Base-by-base conservation (phyloP, 2,113 vertebrate species). In the Rattus rattus region DNA sequence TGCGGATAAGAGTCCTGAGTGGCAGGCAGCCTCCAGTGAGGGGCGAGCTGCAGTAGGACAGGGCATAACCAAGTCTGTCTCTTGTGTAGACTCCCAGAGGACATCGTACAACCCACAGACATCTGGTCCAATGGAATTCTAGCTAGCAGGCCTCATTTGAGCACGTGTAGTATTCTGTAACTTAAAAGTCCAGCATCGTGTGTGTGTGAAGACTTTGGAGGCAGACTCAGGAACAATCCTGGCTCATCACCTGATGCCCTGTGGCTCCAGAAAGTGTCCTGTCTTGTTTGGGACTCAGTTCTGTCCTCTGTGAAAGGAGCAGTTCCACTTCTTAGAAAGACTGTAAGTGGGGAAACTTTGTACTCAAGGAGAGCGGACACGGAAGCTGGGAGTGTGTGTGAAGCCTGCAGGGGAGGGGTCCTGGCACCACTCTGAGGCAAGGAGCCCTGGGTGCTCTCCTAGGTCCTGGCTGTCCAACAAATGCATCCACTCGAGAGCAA, bases 371-470 rank as follows among this genome's bases (percentile, higher is more conserved):
- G 54, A 26, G 52, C 16, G 24, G 3, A 52, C 39, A 49, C 22
- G 43, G 39, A 39, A 2, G 39, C 4, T 8, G 7, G 7, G 19
- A 47, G n/a, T 9, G 20, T 36, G 28, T 54, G 33, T 65, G 47
- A 56, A 11, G 87, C n/a, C 75, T 24, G 10, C 1, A 13, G 70
- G 49, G 4, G 24, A 65, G 36, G n/a, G 0, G 1, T 39, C 20
- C 39, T 2, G 36, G 30, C 1, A 30, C 2, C 2, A 52, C 69
- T 43, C 43, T 3, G 67, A 87, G 26, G 14, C 33, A 16, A 1
- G 12, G 54, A 69, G 39, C 49, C 67, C 75, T 12, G 11, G 67
- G 70, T 19, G 39, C 52, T 89, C n/a, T 30, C 33, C 49, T 43
- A 39, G 59, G 12, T 63, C 76, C 12, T 30, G 59, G 22, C 13